Evolutionary conservation across 2,888 invertebrate species (phyloP).

Genomic region (Trissoscelio sp.): DNA sequence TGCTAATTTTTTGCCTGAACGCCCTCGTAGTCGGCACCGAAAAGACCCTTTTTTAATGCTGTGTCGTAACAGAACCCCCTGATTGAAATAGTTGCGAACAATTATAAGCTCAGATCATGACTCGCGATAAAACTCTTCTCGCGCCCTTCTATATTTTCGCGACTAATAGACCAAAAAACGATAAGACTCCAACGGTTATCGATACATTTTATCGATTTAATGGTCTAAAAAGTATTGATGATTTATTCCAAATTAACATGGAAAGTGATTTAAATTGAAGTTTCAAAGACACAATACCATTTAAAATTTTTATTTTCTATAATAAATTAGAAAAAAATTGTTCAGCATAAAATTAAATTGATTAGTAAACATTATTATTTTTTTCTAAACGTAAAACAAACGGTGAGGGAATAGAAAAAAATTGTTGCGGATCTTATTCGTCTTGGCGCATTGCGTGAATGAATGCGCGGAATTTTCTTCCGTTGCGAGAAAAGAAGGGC

Average conservation of each 20-base stretch:
- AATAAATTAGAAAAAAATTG: too few species aligned
- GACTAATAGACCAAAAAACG: slow-evolving; percentile 71
- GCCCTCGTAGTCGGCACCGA: slow-evolving; percentile 38
- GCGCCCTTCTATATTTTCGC: slow-evolving; percentile 52
- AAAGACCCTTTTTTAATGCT: slow-evolving; percentile 72
- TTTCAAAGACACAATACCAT: too few species aligned
- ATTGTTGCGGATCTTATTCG: slow-evolving; percentile 68
- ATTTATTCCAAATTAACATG: slow-evolving; percentile 22
- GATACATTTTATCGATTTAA: slow-evolving; percentile 35
- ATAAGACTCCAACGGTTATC: slow-evolving; percentile 42
- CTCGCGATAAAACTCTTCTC: slow-evolving; percentile 50
- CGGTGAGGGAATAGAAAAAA: slow-evolving; percentile 17
- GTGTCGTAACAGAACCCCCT: slow-evolving; percentile 61
- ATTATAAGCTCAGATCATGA: slow-evolving; percentile 74
- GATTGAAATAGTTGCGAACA: slow-evolving; percentile 81
- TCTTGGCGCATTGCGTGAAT: slow-evolving; percentile 71
- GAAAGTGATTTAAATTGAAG: background rate
- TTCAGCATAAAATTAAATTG: too few species aligned
- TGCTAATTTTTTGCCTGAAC: slow-evolving; percentile 75
- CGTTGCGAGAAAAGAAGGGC: slow-evolving; percentile 54
- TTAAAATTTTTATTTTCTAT: too few species aligned
- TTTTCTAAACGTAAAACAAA: too few species aligned
- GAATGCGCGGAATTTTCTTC: slow-evolving; percentile 76
- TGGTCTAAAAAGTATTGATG: slow-evolving; percentile 21
- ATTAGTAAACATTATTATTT: too few species aligned